Conservation (phyloP, 2,888 invertebrate species). For the Dryobotodes eremita region DNA sequence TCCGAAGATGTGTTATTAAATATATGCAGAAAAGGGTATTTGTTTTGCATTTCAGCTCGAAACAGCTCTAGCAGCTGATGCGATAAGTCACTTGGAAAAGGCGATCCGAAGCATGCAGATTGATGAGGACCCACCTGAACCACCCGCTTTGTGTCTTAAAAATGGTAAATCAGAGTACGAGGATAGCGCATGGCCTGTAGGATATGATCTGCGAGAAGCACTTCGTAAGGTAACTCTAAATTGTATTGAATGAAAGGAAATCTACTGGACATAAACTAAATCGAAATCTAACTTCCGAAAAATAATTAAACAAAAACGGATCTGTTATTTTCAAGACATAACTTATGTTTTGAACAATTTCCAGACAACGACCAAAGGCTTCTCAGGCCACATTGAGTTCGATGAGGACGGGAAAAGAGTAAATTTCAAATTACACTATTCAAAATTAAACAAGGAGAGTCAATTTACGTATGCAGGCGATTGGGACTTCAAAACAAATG, state of each 20-base stretch:
- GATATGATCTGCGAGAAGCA: conserved; percentile 74
- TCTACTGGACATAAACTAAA: neutral
- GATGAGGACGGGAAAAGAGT: conserved; percentile 92
- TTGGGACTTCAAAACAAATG: conserved; percentile 87
- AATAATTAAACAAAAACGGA: neutral
- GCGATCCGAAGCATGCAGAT: conserved; percentile 77
- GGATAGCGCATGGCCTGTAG: conserved; percentile 78
- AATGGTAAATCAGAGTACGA: conserved; percentile 89
- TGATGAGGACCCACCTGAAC: conserved; percentile 81
- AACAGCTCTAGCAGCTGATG: conserved; percentile 84
- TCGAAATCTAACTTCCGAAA: neutral
- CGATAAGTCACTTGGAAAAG: conserved; percentile 83
- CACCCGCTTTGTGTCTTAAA: conserved; percentile 92
- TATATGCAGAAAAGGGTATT: neutral
- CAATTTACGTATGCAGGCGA: conserved; percentile 89
- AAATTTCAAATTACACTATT: conserved; percentile 91
- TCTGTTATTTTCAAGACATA: conserved; percentile 1
- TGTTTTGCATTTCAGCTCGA: conserved; percentile 74
- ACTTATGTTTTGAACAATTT: conserved; percentile 36
- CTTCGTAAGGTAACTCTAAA: conserved; percentile 72
- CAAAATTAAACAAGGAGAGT: conserved; percentile 88
- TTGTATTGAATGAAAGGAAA: neutral
- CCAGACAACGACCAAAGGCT: conserved; percentile 89
- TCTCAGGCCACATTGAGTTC: conserved; percentile 93
- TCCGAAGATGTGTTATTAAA: neutral